Percentiles rank a stretch among this genome's conserved stretches.
Evolutionary conservation across 2,888 invertebrate species (phyloP).

Genomic region (Periphyllus acericola): DNA sequence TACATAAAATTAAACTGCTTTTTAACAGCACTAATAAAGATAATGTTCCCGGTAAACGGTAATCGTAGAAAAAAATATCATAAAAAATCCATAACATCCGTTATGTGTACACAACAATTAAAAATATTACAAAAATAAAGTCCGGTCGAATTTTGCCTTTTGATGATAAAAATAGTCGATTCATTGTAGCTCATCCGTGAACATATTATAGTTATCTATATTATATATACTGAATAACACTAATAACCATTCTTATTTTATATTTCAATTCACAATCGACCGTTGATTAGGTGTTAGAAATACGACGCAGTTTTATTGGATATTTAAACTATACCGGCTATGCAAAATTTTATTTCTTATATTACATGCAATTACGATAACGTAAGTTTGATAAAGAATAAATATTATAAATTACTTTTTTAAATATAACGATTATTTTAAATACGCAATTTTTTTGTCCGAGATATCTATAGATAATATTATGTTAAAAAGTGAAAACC

Average conservation of each 20-base stretch:
- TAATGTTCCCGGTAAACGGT: background rate
- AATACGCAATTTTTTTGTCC: no score
- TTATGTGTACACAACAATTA: background rate
- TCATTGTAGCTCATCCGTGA: background rate
- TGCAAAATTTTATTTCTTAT: no score
- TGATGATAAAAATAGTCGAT: background rate
- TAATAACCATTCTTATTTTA: background rate
- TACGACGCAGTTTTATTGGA: background rate
- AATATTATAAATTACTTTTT: no score
- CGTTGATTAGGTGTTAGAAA: background rate
- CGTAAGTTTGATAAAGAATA: no score
- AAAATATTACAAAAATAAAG: constrained; percentile 26
- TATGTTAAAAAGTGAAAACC: no score
- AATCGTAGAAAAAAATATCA: constrained; percentile 4
- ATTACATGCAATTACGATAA: no score
- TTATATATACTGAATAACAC: background rate
- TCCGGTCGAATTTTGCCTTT: background rate
- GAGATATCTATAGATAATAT: no score
- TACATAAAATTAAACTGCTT: background rate
- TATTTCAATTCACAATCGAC: background rate
- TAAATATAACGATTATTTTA: no score
- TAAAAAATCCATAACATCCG: constrained; percentile 13
- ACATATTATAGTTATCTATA: background rate
- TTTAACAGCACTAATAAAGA: background rate
- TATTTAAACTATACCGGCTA: no score